A percentile compares a stretch with the other conserved stretches of the same genome.
These are phyloP conservation scores for Eolophus roseicapilla DNA, from an alignment of 2,113 vertebrate genomes.

Conservation along the genomic window DNA sequence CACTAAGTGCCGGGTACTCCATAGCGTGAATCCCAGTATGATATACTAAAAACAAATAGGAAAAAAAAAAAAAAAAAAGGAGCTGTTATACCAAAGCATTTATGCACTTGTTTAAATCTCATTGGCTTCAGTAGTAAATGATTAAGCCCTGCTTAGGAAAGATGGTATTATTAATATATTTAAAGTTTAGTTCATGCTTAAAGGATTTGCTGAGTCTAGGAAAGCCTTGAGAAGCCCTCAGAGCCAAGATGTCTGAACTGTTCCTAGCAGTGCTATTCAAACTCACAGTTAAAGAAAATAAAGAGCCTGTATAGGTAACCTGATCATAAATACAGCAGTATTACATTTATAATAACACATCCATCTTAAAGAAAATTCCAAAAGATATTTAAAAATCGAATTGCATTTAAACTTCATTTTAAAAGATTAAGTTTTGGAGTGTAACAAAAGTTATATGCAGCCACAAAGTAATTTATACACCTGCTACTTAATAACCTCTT, in stretches of 20 bases:
- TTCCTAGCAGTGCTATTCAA: not conserved
- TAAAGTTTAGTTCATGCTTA: not conserved
- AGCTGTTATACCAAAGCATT: not conserved
- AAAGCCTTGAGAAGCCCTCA: not conserved
- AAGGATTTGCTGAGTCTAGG: not conserved
- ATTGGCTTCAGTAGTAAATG: not conserved
- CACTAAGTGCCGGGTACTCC: not conserved
- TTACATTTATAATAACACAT: slow-evolving; percentile 26
- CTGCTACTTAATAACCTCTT: slow-evolving; percentile 72
- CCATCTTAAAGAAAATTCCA: slow-evolving; percentile 20
- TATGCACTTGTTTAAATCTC: not conserved
- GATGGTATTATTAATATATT: not conserved
- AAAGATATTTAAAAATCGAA: slow-evolving; percentile 39
- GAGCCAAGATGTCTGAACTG: not conserved
- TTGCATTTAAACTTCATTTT: slow-evolving; percentile 39
- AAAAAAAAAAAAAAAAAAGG: not conserved
- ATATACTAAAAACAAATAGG: not conserved
- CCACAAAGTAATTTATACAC: slow-evolving; percentile 67
- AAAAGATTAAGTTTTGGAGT: slow-evolving; percentile 59
- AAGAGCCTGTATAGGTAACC: not conserved
- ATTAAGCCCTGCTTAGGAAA: not conserved
- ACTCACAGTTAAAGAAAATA: not conserved
- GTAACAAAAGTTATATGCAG: slow-evolving; percentile 64
- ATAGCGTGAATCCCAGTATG: not conserved
- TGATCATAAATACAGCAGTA: slow-evolving; percentile 15